These are phyloP conservation scores for Eumaeus atala DNA, from an alignment of 1,140 invertebrate genomes.

Conservation along the genomic window DNA sequence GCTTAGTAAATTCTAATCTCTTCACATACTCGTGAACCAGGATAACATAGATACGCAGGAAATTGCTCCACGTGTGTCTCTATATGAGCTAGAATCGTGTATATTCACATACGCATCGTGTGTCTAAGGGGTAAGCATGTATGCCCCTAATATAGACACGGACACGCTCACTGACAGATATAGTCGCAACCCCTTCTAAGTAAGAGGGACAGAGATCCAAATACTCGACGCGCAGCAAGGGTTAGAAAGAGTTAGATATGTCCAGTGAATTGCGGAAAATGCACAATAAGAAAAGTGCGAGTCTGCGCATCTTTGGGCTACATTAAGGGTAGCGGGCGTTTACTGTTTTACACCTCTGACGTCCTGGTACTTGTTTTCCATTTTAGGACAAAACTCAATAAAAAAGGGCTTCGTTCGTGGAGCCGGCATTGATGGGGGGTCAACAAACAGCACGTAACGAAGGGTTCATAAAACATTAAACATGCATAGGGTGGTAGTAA, in stretches of 20 bases:
- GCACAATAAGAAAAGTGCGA: constrained; percentile 48
- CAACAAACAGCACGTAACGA: not conserved
- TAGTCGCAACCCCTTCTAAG: constrained; percentile 45
- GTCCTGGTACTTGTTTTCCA: constrained; percentile 70
- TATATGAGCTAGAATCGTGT: constrained; percentile 48
- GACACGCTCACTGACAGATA: constrained; percentile 36
- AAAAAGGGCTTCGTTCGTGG: constrained; percentile 58
- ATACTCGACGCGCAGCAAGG: constrained; percentile 12
- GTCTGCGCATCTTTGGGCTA: constrained; percentile 62
- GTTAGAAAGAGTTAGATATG: constrained; percentile 62
- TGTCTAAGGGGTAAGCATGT: constrained; percentile 55
- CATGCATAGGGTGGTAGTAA: no score
- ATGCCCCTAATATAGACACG: constrained; percentile 46
- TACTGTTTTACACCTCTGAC: constrained; percentile 42
- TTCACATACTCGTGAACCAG: constrained; percentile 68
- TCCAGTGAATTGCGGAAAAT: constrained; percentile 31
- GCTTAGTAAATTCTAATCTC: constrained; percentile 73
- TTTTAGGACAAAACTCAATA: constrained; percentile 74
- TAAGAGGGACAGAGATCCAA: constrained; percentile 44
- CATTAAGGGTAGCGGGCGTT: constrained; percentile 52
- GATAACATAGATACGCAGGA: constrained; percentile 47
- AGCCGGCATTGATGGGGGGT: constrained; percentile 24
- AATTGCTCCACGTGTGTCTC: constrained; percentile 51
- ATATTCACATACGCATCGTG: constrained; percentile 54
- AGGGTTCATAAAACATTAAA: not conserved